Evolutionary conservation across 2,113 vertebrate species (phyloP), one percentile per base, ranked within the genome.

Genomic region (Pogonocichla stellata): DNA sequence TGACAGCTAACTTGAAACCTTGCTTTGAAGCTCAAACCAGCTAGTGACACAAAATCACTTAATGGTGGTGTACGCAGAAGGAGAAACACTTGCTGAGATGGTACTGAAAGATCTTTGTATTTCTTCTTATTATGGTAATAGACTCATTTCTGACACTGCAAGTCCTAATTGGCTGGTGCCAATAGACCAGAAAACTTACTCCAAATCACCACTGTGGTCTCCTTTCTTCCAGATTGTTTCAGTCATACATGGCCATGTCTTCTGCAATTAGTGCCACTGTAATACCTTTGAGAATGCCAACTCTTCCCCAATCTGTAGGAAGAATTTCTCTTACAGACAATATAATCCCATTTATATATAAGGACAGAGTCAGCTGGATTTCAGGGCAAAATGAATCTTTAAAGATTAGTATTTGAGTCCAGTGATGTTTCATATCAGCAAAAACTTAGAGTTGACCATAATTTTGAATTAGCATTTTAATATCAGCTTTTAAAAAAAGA

Each of bases 61-160:
- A 16, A 19, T 22, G 38, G 31, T 23, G 36, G 8, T 1, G 1
- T 22, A 10, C 0, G 2, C 31, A 34, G 36, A 33, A 40, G 31
- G 38, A 65, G 25, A 43, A 53, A 43, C 14, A 8, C 48, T 34
- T 65, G 38, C 19, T 1, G 2, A 43, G 25, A 54, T 24, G 9
- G 19, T 15, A 9, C 38, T 54, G 61, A 34, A 53, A 65, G 25
- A 43, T 43, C 25, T 65, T 34, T 29, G 31, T 43, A 14, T 54
- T 64, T 79, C 38, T 42, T 78, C 10, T 53, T 79, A 29, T 65
- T 24, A 6, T 43, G 23, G 31, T 26, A n/a, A 34, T 24, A n/a
- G 19, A 29, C 19, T 43, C 4, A 19, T 43, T 54, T 43, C 75
- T 54, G 60, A 19, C 34, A 34, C 38, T 65, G 22, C 45, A 77